phyloP scores from a whole-genome alignment of 1,140 invertebrate species.

The Oncopodura yosiiana region DNA sequence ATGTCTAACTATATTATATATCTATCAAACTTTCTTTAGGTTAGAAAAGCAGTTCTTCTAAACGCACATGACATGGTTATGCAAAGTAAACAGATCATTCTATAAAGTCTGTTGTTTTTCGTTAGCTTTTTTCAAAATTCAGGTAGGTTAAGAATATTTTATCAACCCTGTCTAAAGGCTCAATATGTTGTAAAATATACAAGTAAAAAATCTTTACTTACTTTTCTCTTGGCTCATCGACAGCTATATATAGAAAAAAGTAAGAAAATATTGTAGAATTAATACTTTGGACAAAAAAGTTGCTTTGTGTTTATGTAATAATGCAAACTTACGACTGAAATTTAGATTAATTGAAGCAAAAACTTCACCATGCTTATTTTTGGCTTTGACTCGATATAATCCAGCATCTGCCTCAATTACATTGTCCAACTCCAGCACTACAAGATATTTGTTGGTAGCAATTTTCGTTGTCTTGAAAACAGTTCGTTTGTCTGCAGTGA shows the following conservation, averaged over 20 bases:
- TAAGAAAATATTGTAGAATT: slow-evolving; percentile 10
- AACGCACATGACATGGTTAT: too few species aligned
- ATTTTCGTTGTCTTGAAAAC: slow-evolving; percentile 74
- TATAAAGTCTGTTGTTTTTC: too few species aligned
- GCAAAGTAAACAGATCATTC: too few species aligned
- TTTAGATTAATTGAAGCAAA: slow-evolving; percentile 96
- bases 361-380: slow-evolving; percentile 95
- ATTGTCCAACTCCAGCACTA: slow-evolving; percentile 85
- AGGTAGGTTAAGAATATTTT: too few species aligned
- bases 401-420: slow-evolving; percentile 92
- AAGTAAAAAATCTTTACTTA: too few species aligned
- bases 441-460: slow-evolving; percentile 74
- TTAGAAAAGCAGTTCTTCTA: too few species aligned
- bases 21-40: too few species aligned
- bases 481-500: slow-evolving; percentile 70
- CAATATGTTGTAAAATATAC: too few species aligned
- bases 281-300: background rate
- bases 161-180: too few species aligned
- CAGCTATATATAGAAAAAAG: slow-evolving; percentile 54
- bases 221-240: slow-evolving; percentile 73
- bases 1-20: too few species aligned
- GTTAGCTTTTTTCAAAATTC: too few species aligned
- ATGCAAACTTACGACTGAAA: slow-evolving; percentile 81
- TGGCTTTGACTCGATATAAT: slow-evolving; percentile 94
- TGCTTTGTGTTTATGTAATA: background rate